These are phyloP conservation scores for Drosophila helvetica DNA, from an alignment of 2,888 invertebrate species.

Conservation along the genomic window DNA sequence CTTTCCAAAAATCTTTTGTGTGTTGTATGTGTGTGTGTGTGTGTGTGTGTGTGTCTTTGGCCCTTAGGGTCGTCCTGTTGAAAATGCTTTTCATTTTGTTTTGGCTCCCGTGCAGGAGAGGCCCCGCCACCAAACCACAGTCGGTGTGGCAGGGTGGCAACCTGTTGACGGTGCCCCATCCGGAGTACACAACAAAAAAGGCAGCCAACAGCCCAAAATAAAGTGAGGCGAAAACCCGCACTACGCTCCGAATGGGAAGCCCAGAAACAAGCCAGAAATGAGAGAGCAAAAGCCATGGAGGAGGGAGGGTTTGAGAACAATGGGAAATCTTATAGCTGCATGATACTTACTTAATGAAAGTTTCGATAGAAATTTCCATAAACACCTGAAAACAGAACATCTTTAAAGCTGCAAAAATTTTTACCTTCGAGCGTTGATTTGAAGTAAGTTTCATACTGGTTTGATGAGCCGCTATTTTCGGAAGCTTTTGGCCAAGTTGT, in stretches of 20 bases:
- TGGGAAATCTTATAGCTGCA: conserved; percentile 23
- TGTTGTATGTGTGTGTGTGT: conserved; percentile 1
- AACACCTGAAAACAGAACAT: neutral
- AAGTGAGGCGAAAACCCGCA: conserved; percentile 11
- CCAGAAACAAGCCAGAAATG: neutral
- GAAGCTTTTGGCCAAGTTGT: conserved; percentile 7
- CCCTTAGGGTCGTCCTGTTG: conserved; percentile 43
- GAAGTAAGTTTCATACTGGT: neutral
- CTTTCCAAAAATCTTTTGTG: conserved; percentile 8
- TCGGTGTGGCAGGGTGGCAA: conserved; percentile 63
- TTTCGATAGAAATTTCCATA: neutral
- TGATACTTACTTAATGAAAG: neutral
- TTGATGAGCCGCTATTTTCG: neutral
- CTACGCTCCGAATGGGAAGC: neutral
- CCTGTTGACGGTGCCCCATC: conserved; percentile 72
- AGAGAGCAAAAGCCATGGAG: conserved; percentile 5
- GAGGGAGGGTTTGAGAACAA: neutral
- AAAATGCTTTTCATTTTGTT: conserved; percentile 60
- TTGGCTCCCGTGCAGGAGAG: conserved; percentile 45
- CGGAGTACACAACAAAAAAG: conserved; percentile 56
- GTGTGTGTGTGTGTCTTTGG: conserved; percentile 19
- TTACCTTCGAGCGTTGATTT: rapidly evolving
- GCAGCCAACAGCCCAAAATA: neutral
- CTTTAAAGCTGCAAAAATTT: neutral
- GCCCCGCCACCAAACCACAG: conserved; percentile 15